phyloP scores from a whole-genome alignment of 30 jellyfish, hydroid and myxozoan genomes.

The Morbakka virulenta region DNA sequence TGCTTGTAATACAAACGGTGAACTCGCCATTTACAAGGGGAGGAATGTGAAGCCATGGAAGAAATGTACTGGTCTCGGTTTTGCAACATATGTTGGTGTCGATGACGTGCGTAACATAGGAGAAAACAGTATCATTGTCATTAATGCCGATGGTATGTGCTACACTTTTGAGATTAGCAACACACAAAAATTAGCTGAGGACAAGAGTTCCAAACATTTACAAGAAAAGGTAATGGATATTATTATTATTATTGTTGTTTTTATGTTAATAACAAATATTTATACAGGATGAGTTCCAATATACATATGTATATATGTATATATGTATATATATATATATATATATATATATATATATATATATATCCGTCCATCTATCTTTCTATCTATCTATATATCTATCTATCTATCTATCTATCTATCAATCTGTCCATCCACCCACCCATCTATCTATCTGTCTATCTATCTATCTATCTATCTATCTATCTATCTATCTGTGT shows the following conservation, averaged over 20 bases:
- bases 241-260: neutral
- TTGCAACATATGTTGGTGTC: constrained; percentile 39
- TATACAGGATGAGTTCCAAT: neutral
- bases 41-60: constrained; percentile 64
- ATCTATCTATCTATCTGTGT: too few relatives aligned
- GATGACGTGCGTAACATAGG: constrained; percentile 35
- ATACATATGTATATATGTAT: too few relatives aligned
- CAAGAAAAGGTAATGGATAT: constrained; percentile 5
- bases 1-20: constrained; percentile 78
- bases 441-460: too few relatives aligned
- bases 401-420: too few relatives aligned
- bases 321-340: too few relatives aligned
- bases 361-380: too few relatives aligned
- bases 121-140: neutral
- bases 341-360: too few relatives aligned
- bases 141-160: constrained; percentile 55
- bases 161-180: constrained; percentile 7
- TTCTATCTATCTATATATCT: too few relatives aligned
- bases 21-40: constrained; percentile 75
- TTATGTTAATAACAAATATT: too few relatives aligned
- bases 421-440: too few relatives aligned
- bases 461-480: too few relatives aligned
- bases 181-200: neutral
- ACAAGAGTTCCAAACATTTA: neutral
- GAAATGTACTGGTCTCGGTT: constrained; percentile 51